phyloP scores from a whole-genome alignment of 1,140 invertebrate genomes.

The Platorchestia sp. region DNA sequence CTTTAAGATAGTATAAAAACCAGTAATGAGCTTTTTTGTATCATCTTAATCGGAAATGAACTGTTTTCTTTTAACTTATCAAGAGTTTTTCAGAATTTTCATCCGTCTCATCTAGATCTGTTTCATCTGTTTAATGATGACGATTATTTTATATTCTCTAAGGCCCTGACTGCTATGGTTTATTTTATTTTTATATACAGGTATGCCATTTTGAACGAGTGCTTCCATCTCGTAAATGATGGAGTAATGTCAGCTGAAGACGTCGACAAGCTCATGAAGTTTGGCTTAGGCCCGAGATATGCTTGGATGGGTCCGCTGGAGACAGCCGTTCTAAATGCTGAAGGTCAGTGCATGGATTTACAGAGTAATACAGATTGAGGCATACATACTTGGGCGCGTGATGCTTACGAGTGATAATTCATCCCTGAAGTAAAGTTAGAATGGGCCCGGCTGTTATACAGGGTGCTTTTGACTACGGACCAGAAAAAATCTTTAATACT shows the following conservation, averaged over 20 bases:
- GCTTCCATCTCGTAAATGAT: conserved; percentile 88
- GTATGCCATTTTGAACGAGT: conserved; percentile 94
- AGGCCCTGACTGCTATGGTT: background rate
- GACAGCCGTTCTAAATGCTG: conserved; percentile 94
- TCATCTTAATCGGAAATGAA: too few relatives aligned
- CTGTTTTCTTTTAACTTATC: background rate
- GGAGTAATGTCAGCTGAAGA: conserved; percentile 88
- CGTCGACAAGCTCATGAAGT: conserved; percentile 92
- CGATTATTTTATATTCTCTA: background rate
- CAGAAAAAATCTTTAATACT: too few relatives aligned
- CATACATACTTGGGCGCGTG: background rate
- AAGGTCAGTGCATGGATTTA: conserved; percentile 76
- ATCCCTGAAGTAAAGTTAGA: background rate
- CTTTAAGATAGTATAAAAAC: too few relatives aligned
- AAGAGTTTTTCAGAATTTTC: background rate
- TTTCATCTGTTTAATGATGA: background rate
- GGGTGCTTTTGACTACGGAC: too few relatives aligned
- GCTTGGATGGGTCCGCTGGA: conserved; percentile 95
- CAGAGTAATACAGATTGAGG: conserved; percentile 79
- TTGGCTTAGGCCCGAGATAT: conserved; percentile 94
- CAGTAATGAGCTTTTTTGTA: too few relatives aligned
- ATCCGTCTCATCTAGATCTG: background rate
- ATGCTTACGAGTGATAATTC: background rate
- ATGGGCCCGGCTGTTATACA: too few relatives aligned
- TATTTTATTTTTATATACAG: conserved; percentile 70